phyloP scores from a whole-genome alignment of 2,888 invertebrate species.

The Syrphus vitripennis region DNA sequence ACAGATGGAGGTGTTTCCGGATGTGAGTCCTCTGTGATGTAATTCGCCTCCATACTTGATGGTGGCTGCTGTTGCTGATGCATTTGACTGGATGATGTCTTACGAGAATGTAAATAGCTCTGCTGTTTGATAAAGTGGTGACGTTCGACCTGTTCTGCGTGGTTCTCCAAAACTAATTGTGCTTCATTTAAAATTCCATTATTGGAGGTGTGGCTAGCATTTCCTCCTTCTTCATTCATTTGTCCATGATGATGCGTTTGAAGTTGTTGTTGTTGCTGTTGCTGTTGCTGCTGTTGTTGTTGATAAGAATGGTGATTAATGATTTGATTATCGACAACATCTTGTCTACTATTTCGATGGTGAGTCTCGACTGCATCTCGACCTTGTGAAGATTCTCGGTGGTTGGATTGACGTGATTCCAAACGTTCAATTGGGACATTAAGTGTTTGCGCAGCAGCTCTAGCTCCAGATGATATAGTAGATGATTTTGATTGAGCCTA shows the following conservation, averaged over 20 bases:
- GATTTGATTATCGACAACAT: slow-evolving; percentile 71
- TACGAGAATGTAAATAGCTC: slow-evolving; percentile 78
- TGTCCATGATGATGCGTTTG: slow-evolving; percentile 67
- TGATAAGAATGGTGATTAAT: slow-evolving; percentile 73
- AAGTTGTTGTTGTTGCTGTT: slow-evolving; percentile 52
- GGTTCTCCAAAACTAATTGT: slow-evolving; percentile 46
- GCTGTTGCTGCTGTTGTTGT: slow-evolving; percentile 72
- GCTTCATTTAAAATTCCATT: slow-evolving; percentile 59
- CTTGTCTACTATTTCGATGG: slow-evolving; percentile 68
- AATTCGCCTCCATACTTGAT: slow-evolving; percentile 76
- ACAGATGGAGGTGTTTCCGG: slow-evolving; percentile 83
- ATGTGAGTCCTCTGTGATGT: slow-evolving; percentile 78
- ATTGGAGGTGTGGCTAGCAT: slow-evolving; percentile 72
- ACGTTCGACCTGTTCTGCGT: slow-evolving; percentile 70
- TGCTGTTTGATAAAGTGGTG: slow-evolving; percentile 78
- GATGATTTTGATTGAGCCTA: slow-evolving; percentile 81
- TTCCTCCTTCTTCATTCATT: slow-evolving; percentile 71
- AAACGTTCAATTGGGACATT: slow-evolving; percentile 81
- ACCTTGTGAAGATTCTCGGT: slow-evolving; percentile 72
- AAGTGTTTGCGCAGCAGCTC: slow-evolving; percentile 80
- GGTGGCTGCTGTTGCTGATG: slow-evolving; percentile 69
- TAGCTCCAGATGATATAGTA: slow-evolving; percentile 80
- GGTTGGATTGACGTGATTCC: slow-evolving; percentile 78
- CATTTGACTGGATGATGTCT: slow-evolving; percentile 75
- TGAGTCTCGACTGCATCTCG: slow-evolving; percentile 52